Evolutionary conservation across 2,113 vertebrate genomes (phyloP).

Genomic region (Gobius niger): DNA sequence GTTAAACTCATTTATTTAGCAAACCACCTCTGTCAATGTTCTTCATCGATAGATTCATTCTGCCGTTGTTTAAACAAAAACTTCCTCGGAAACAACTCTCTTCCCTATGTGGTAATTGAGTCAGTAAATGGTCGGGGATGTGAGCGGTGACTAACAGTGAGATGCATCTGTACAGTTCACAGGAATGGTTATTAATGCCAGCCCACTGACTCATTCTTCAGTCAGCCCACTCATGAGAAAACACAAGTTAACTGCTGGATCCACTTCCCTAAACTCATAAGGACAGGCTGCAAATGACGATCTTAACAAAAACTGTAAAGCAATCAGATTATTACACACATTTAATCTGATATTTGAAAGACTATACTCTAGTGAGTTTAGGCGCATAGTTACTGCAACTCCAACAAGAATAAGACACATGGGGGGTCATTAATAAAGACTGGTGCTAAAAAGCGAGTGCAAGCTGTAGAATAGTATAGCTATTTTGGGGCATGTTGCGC

Average conservation of each 20-base stretch:
- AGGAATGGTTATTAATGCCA: constrained; percentile 48
- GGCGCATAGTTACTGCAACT: too few relatives aligned
- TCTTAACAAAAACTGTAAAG: constrained; percentile 2
- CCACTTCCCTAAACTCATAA: constrained; percentile 24
- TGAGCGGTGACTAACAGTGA: constrained; percentile 55
- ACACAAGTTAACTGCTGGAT: constrained; percentile 37
- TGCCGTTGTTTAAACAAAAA: constrained; percentile 8
- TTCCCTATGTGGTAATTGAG: constrained; percentile 48
- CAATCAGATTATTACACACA: background rate
- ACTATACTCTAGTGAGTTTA: too few relatives aligned
- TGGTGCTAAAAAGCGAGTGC: too few relatives aligned
- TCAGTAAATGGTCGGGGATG: constrained; percentile 47
- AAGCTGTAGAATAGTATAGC: too few relatives aligned
- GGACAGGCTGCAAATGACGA: constrained; percentile 20
- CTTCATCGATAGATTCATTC: background rate
- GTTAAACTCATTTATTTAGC: too few relatives aligned
- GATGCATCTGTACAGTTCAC: constrained; percentile 44
- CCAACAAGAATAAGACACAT: too few relatives aligned
- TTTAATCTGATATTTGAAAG: background rate
- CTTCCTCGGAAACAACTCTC: constrained; percentile 36
- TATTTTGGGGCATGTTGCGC: too few relatives aligned
- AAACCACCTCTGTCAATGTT: background rate
- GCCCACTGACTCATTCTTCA: constrained; percentile 55
- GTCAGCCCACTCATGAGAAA: constrained; percentile 45
- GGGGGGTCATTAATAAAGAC: too few relatives aligned